Evolutionary conservation across 2,113 vertebrate species (phyloP), one percentile per base, ranked within the genome.

Genomic region (Phaethon lepturus): DNA sequence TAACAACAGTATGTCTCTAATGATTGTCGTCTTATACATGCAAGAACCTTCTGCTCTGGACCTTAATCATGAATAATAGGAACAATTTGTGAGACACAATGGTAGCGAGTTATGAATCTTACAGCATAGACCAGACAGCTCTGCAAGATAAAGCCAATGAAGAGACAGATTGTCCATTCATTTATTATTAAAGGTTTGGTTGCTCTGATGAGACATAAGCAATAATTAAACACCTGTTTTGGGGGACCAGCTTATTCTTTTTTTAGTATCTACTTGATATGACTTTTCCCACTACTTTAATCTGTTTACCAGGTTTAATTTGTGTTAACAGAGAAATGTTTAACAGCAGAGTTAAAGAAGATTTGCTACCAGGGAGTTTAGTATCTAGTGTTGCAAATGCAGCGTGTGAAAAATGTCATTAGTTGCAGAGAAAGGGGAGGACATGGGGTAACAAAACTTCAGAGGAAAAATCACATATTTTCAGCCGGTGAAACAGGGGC

Each of bases 31-130:
- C 50, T 53, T 68, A 55, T 40, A 33, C 38, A 60, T 28, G 40
- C 45, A 71, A 35, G 78, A 42, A 60, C 69, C 86, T 77, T 52
- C 79, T 81, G 49, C 55, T 83, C 58, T 17, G 53, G 71, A 77
- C 93, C 72, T 88, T 94, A 52, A 93, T 93, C 62, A 73, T 78
- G 72, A 84, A 80, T 58, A 77, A 74, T 45, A 87, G 49, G 93
- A 89, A 52, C 68, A 42, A 92, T 86, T 86, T 77, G 59, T 13
- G 8, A 60, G 72, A 44, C 85, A 82, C 71, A 9, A 8, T 49
- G 66, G 29, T 82, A 62, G 58, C 22, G 31, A 56, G 47, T 49
- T 90, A 42, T 47, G 71, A 56, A 68, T 55, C 62, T 58, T 40
- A 50, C 33, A 18, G 76, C 76, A 79, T 2, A 8, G 20, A 69